Percentiles rank a stretch among this genome's conserved stretches.
Evolutionary conservation across 2,888 invertebrate species (phyloP).

Genomic region (Caenorhabditis sp.): DNA sequence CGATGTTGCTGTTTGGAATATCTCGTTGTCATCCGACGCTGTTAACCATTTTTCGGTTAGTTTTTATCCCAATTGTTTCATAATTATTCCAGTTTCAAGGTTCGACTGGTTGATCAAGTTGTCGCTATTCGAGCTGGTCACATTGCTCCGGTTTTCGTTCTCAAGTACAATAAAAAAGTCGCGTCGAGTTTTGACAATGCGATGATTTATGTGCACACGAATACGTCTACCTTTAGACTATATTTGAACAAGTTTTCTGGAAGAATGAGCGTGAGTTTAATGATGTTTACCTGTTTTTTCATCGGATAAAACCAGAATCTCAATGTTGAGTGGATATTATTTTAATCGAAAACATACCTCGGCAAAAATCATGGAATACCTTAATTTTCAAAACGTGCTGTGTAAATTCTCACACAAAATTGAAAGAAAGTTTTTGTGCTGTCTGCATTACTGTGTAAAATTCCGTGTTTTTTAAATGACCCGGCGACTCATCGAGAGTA

Average conservation of each 20-base stretch:
- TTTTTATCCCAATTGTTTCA: no score
- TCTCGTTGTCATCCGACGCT: constrained; percentile 77
- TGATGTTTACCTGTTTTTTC: constrained; percentile 2
- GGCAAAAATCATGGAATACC: no score
- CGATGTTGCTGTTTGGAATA: constrained; percentile 80
- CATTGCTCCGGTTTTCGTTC: constrained; percentile 53
- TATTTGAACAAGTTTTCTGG: constrained; percentile 32
- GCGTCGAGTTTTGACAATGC: constrained; percentile 66
- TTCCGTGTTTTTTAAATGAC: no score
- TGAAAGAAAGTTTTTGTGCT: no score
- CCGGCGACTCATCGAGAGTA: no score
- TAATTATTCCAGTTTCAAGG: no score
- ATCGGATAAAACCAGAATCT: no score
- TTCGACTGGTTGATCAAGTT: constrained; percentile 41
- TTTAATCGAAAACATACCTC: no score
- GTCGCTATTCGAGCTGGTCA: constrained; percentile 54
- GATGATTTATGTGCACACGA: constrained; percentile 76
- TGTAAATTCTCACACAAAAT: no score
- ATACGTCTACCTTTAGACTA: constrained; percentile 79
- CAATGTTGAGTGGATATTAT: no score
- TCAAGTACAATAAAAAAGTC: constrained; percentile 59
- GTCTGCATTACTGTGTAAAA: no score
- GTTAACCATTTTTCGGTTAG: constrained; percentile 50
- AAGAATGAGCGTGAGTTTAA: constrained; percentile 31
- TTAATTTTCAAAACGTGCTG: no score